Conservation (phyloP, 2,113 vertebrate species). For the Vidua chalybeata region DNA sequence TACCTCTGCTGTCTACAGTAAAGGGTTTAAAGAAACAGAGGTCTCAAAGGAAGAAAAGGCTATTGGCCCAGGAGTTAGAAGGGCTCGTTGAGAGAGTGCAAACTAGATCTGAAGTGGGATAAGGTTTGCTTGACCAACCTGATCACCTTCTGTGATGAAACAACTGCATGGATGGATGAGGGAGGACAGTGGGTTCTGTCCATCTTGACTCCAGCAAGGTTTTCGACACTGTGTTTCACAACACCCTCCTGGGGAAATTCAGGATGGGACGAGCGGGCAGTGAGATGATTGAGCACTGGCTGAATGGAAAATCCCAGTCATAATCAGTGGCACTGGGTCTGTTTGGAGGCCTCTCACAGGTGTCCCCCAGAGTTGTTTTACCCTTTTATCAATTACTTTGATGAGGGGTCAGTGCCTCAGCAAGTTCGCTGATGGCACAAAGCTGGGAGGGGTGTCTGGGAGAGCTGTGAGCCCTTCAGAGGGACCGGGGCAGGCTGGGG, state of each 20-base stretch:
- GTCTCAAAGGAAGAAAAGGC: background rate
- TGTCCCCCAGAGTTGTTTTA: background rate
- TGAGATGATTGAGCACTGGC: background rate
- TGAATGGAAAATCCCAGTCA: background rate
- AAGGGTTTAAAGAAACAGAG: background rate
- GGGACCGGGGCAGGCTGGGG: background rate
- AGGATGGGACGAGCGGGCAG: rapidly evolving
- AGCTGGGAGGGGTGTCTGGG: too few species aligned
- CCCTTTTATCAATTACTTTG: background rate
- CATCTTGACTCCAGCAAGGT: background rate
- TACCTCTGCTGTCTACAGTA: background rate
- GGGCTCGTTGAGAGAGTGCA: background rate
- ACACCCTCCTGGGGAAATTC: background rate
- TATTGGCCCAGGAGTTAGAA: background rate
- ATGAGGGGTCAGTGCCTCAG: background rate
- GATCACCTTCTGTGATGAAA: background rate
- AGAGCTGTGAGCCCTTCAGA: background rate
- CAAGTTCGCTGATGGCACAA: background rate
- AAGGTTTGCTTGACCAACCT: background rate
- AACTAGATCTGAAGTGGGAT: background rate
- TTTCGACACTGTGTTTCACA: rapidly evolving
- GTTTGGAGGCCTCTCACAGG: too few species aligned
- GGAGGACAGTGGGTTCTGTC: background rate
- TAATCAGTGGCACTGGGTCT: background rate
- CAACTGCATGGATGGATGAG: background rate